These are phyloP conservation scores for Asarcornis scutulata DNA, from an alignment of 2,113 vertebrate species.

Conservation along the genomic window DNA sequence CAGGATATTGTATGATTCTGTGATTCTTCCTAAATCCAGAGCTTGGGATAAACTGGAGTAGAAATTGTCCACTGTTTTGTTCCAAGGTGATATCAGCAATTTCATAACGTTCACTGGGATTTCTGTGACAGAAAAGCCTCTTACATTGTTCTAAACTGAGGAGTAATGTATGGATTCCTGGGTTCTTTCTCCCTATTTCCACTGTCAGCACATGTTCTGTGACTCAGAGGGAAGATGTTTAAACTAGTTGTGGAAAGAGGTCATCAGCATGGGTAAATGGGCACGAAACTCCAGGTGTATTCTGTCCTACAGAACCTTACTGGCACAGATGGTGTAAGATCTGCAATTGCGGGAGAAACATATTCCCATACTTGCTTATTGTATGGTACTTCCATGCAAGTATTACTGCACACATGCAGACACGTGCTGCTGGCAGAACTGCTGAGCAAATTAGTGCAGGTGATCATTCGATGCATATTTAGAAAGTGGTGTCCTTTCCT, in stretches of 20 bases:
- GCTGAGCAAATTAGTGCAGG: not conserved
- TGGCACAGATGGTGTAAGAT: not conserved
- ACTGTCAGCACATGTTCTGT: not conserved
- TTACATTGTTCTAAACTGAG: not conserved
- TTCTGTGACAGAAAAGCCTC: not conserved
- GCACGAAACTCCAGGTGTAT: not conserved
- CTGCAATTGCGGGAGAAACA: not conserved
- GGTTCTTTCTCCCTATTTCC: not conserved
- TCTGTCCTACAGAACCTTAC: not conserved
- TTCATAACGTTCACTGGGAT: not conserved
- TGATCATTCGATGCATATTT: not conserved
- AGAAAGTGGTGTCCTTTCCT: not conserved
- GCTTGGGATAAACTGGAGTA: not conserved
- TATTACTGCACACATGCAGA: not conserved
- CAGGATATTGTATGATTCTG: not conserved
- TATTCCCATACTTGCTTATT: not conserved
- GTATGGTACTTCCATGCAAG: not conserved
- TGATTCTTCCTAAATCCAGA: not conserved
- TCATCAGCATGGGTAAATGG: not conserved
- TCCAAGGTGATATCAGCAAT: not conserved
- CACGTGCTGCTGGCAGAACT: not conserved
- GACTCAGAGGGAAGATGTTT: not conserved
- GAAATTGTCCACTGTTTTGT: not conserved
- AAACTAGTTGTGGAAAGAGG: not conserved
- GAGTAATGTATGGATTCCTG: not conserved